phyloP scores from a whole-genome alignment of 2,888 invertebrate species.

The Trachelus tabidus region DNA sequence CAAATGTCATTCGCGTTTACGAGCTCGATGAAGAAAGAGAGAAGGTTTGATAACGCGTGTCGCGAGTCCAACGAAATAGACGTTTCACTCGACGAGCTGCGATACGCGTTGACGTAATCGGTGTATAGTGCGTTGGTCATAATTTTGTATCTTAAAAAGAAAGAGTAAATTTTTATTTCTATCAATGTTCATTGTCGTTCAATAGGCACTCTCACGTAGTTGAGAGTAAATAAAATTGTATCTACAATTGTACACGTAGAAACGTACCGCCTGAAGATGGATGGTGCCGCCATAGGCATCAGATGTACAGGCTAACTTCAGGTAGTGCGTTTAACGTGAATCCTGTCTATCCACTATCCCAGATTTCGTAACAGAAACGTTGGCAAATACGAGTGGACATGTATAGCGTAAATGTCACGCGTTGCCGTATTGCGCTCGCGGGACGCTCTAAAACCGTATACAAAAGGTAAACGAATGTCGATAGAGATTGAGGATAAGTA shows the following conservation, averaged over 20 bases:
- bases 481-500: constrained; percentile 41
- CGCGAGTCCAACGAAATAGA: background rate
- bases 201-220: background rate
- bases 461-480: constrained; percentile 33
- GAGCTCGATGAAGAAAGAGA: background rate
- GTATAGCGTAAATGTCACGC: background rate
- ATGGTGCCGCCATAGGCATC: too few species aligned
- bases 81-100: background rate
- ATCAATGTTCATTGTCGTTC: background rate
- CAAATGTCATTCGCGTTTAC: background rate
- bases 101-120: background rate
- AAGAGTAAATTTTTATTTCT: background rate
- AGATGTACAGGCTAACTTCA: too few species aligned
- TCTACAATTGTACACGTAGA: too few species aligned
- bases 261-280: too few species aligned
- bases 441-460: constrained; percentile 11
- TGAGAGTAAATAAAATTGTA: too few species aligned
- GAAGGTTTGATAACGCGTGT: background rate
- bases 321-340: too few species aligned
- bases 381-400: background rate
- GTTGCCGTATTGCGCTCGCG: background rate
- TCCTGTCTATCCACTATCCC: background rate
- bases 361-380: background rate
- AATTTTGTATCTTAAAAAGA: background rate
- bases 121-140: background rate